These are phyloP conservation scores for Phoebastria nigripes DNA, from an alignment of 2,797 vertebrate genomes.

Conservation along the genomic window DNA sequence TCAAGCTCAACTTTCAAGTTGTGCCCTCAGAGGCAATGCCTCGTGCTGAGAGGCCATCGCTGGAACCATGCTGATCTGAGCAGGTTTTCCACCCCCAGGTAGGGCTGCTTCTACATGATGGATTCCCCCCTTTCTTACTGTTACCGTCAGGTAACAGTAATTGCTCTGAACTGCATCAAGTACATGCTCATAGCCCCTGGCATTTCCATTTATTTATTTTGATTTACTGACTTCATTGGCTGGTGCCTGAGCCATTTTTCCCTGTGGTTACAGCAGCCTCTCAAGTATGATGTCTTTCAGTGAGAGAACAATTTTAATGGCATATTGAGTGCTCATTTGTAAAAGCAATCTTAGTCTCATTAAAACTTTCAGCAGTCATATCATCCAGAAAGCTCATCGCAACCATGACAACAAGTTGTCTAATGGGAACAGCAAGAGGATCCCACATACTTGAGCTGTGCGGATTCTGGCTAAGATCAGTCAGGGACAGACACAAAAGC, in stretches of 20 bases:
- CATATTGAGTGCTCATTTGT: slow-evolving; percentile 66
- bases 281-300: slow-evolving; percentile 52
- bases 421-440: neutral
- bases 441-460: neutral
- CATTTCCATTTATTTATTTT: slow-evolving; percentile 75
- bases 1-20: neutral
- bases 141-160: slow-evolving; percentile 39
- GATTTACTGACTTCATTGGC: slow-evolving; percentile 69
- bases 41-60: neutral
- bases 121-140: slow-evolving; percentile 34
- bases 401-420: neutral
- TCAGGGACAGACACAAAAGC: neutral
- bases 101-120: slow-evolving; percentile 37
- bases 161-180: slow-evolving; percentile 71
- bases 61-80: neutral
- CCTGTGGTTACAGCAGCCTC: slow-evolving; percentile 47
- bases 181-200: slow-evolving; percentile 28
- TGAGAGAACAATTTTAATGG: slow-evolving; percentile 67
- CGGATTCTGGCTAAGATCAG: neutral
- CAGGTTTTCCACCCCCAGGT: slow-evolving; percentile 38
- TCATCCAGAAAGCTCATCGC: neutral
- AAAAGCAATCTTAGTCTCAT: slow-evolving; percentile 64
- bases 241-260: slow-evolving; percentile 35
- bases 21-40: neutral
- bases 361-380: slow-evolving; percentile 48